Percentiles rank a stretch among this genome's conserved stretches.
phyloP scores from a whole-genome alignment of 1,140 invertebrate genomes.

The Neocloeon triangulifer region DNA sequence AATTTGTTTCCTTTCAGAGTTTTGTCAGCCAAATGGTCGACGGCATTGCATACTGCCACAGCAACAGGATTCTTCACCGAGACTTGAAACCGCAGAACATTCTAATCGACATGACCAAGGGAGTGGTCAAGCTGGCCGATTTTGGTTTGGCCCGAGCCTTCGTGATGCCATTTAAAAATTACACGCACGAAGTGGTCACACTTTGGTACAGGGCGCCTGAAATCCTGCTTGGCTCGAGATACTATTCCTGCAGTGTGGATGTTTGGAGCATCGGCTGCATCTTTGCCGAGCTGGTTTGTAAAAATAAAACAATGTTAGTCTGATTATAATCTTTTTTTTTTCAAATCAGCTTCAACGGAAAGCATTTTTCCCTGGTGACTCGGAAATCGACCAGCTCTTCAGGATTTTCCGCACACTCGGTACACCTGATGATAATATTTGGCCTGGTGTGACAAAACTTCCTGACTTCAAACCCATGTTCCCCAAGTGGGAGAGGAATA shows the following conservation, averaged over 20 bases:
- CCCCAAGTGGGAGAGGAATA: conserved; percentile 54
- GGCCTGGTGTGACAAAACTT: conserved; percentile 62
- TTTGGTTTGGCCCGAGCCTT: conserved; percentile 73
- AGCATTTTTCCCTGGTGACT: conserved; percentile 80
- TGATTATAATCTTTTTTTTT: not conserved
- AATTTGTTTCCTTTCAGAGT: conserved; percentile 27
- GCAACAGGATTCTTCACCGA: conserved; percentile 62
- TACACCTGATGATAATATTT: conserved; percentile 63
- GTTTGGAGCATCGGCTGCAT: conserved; percentile 94
- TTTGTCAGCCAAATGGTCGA: conserved; percentile 77
- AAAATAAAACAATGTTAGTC: not conserved
- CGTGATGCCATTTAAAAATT: conserved; percentile 57
- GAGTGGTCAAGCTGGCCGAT: conserved; percentile 73
- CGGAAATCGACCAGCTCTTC: conserved; percentile 93
- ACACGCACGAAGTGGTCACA: conserved; percentile 88
- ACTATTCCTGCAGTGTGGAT: conserved; percentile 76
- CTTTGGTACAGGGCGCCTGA: conserved; percentile 94
- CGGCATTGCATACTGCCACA: conserved; percentile 82
- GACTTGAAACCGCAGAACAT: conserved; percentile 87
- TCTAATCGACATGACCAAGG: conserved; percentile 50
- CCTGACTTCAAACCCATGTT: conserved; percentile 78
- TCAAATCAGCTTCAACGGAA: conserved; percentile 40
- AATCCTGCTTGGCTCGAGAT: conserved; percentile 72
- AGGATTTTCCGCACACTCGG: conserved; percentile 77
- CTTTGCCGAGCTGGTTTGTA: conserved; percentile 72